Evolutionary conservation across 2,888 invertebrate species (phyloP), one percentile per base, ranked within the genome.

Genomic region (Philaethria dido): DNA sequence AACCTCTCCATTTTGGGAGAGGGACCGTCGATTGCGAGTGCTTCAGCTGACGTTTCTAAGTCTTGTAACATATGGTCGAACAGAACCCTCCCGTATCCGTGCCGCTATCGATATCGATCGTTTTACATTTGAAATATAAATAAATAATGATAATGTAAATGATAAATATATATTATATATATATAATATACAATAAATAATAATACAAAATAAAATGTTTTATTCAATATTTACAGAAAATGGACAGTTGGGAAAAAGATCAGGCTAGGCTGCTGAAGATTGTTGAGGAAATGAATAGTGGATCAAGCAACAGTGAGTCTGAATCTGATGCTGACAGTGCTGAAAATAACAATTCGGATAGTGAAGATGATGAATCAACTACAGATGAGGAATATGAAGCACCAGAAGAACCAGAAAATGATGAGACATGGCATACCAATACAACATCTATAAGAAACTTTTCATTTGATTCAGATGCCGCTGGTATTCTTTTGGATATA

Each of bases 11-110:
- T 96, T 84, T 98, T 98, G 60, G 95, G 94, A 0, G 99, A 99
- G 0, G 99, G 99, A 47, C 97, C 94, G 86, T 99, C 99, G 71
- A 99, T 96, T 0, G 99, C 98, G 77, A 99, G 88, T 81, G 96
- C 95, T 3, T 94, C 89, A 0, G 97, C 95, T 57, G 88, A 85
- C 54, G 95, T 91, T 62, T 94, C 92, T 86, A 96, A 95, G 73
- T 95, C 95, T 83, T 94, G 79, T n/a, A 98, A 88, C 98, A 99
- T 98, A 78, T 95, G 93, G 74, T 99, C 97, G 87, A 97, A 99
- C 14, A 99, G 93, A 68, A 93, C 87, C 78, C 95, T 96, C 3
- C 99, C 99, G 81, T 95, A 94, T 2, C 99, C 99, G 82, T 94
- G 94, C 64, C 99, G 95, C 88, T 99, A 99, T 55, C 95, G 94